phyloP scores from a whole-genome alignment of 2,888 invertebrate species.

The Agriopis leucophaearia region DNA sequence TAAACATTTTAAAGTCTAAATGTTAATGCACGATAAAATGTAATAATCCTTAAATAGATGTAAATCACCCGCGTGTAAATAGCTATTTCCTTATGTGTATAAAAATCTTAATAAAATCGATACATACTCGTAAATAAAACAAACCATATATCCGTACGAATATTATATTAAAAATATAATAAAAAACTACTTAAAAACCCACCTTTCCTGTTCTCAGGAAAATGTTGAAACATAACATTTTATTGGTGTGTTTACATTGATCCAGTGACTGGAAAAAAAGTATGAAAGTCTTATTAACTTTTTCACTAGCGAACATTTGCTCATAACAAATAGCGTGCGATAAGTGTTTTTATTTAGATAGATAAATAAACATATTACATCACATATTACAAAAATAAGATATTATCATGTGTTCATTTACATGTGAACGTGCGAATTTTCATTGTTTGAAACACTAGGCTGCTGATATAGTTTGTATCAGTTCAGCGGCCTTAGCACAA shows the following conservation, averaged over 20 bases:
- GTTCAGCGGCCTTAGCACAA: not conserved
- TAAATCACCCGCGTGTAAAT: constrained; percentile 32
- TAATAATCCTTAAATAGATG: constrained; percentile 13
- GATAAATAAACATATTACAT: no score
- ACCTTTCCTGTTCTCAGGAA: constrained; percentile 39
- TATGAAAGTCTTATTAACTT: not conserved
- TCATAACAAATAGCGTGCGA: no score
- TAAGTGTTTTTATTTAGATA: no score
- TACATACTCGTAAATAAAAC: constrained; percentile 3
- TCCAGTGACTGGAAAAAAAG: constrained; percentile 31
- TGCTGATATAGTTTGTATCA: not conserved
- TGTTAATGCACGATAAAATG: constrained; percentile 18
- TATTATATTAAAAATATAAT: not conserved
- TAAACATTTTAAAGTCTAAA: constrained; percentile 6
- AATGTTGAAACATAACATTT: constrained; percentile 17
- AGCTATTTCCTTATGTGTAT: constrained; percentile 18
- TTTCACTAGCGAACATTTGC: no score
- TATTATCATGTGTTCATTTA: no score
- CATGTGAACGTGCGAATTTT: not conserved
- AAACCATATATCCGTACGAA: not conserved
- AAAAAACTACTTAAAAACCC: constrained; percentile 38
- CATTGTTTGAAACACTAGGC: not conserved
- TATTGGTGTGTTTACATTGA: constrained; percentile 30
- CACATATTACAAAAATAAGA: no score
- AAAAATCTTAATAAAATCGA: constrained; percentile 9